Conservation (phyloP, 2,888 invertebrate species). For the Noctua fimbriata region DNA sequence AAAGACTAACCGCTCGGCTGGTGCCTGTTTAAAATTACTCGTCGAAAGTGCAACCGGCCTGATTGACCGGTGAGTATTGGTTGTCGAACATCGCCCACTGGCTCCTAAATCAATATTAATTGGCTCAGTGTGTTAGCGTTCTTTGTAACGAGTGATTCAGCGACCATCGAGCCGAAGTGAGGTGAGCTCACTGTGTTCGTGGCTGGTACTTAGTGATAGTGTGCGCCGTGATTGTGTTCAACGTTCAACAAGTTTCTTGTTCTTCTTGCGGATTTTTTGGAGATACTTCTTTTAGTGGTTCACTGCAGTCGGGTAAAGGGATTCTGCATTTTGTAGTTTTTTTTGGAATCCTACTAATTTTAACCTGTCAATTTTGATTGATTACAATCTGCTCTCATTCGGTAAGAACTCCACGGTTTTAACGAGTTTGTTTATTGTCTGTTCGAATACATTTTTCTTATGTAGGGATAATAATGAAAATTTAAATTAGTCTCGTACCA, state of each 20-base stretch:
- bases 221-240: conserved; percentile 39
- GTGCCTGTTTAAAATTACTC: conserved; percentile 17
- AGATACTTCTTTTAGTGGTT: background rate
- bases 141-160: conserved; percentile 64
- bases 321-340: background rate
- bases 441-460: background rate
- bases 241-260: background rate
- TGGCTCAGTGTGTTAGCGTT: conserved; percentile 66
- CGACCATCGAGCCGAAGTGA: conserved; percentile 42
- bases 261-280: background rate
- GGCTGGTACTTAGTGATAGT: conserved; percentile 44
- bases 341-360: background rate
- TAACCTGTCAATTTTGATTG: background rate
- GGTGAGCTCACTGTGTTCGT: conserved; percentile 56
- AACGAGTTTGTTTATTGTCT: background rate
- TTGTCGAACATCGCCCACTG: conserved; percentile 69
- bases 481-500: background rate
- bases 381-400: background rate
- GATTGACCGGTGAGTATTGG: conserved; percentile 41
- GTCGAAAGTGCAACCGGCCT: conserved; percentile 30
- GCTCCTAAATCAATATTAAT: conserved; percentile 74
- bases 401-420: background rate
- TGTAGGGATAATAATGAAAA: background rate
- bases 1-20: background rate
- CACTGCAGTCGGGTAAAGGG: conserved; percentile 4